Base-by-base conservation (phyloP, 2,113 vertebrate species). In the Panurus biarmicus region DNA sequence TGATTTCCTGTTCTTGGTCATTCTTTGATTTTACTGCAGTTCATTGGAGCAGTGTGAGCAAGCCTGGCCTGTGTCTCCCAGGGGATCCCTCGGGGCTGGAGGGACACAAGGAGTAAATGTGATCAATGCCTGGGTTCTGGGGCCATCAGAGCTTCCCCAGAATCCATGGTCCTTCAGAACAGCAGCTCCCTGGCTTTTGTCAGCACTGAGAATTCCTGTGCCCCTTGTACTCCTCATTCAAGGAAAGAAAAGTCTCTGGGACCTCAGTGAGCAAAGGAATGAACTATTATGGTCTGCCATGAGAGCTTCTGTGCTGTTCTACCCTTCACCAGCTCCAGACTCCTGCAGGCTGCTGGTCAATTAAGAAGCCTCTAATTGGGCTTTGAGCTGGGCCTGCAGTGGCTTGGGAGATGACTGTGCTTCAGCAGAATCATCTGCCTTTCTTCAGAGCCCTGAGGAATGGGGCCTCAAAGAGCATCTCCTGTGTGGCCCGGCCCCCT, bases 381-480 rank as follows among this genome's bases (percentile, higher is more conserved):
- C 77, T 94, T 85, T 95, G 73, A 87, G 87, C 85, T 79, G 73
- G 87, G 88, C 66, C 76, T 79, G 62, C 81, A 90, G 24, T 70
- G 44, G 7, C 70, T 92, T 4, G 9, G 57, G 93, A 89, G 87
- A 81, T 74, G 72, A 82, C 85, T 82, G 85, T 24, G 88, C 93
- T 89, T 91, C 70, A 87, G 57, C 26, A 94, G 33, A 82, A 45
- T 95, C 91, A 95, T 91, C 84, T 93, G 90, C 36, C 44, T 92
- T 83, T 93, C 77, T 91, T 79, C n/a, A 56, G 78, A 89, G 54
- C 77, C 29, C 33, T 66, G 50, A 22, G 50, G 28, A 78, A 11
- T 45, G 48, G 31, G 73, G 48, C 81, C 76, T 96, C 57, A 57
- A 7, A 76, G 70, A 88, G 44, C 75, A 69, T 53, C 77, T 67